Percentiles rank a stretch among this genome's conserved stretches.
phyloP scores from a whole-genome alignment of 2,888 invertebrate species.

The Torymus aiolomorphi region DNA sequence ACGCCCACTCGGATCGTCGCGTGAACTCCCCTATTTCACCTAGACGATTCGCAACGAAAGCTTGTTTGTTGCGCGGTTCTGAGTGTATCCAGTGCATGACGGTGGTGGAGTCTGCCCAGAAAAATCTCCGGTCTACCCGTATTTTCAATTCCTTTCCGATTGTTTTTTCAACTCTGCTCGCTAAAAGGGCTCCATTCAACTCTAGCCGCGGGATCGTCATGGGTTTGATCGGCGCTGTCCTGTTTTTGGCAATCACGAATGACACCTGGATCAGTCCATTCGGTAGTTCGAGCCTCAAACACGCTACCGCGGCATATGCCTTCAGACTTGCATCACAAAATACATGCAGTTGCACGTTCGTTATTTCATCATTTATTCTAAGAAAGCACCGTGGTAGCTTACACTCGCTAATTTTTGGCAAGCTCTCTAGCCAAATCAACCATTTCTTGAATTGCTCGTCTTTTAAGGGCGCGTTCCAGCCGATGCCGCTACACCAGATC shows the following conservation, averaged over 20 bases:
- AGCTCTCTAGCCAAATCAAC: not conserved
- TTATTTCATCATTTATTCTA: not conserved
- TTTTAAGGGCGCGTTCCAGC: not conserved
- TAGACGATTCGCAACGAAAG: constrained; percentile 4
- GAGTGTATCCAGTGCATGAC: constrained; percentile 1
- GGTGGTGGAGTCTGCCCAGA: constrained; percentile 3
- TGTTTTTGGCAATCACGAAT: not conserved
- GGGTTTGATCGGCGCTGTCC: constrained; percentile 2
- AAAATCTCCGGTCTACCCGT: not conserved
- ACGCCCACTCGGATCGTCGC: not conserved
- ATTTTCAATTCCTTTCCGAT: not conserved
- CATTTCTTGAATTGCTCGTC: not conserved
- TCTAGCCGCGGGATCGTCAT: not conserved
- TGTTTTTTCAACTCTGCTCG: not conserved
- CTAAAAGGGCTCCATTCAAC: not conserved
- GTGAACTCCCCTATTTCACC: constrained; percentile 10
- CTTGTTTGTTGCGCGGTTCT: not conserved
- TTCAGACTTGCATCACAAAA: too few relatives aligned
- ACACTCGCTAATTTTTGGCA: not conserved
- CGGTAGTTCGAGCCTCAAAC: constrained; percentile 6
- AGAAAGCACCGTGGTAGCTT: not conserved
- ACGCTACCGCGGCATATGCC: too few relatives aligned
- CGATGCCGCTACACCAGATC: not conserved
- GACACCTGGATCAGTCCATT: not conserved
- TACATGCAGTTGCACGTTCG: constrained; percentile 49